These are phyloP conservation scores for Drosophila cracens DNA, from an alignment of 2,888 invertebrate species.

Conservation along the genomic window DNA sequence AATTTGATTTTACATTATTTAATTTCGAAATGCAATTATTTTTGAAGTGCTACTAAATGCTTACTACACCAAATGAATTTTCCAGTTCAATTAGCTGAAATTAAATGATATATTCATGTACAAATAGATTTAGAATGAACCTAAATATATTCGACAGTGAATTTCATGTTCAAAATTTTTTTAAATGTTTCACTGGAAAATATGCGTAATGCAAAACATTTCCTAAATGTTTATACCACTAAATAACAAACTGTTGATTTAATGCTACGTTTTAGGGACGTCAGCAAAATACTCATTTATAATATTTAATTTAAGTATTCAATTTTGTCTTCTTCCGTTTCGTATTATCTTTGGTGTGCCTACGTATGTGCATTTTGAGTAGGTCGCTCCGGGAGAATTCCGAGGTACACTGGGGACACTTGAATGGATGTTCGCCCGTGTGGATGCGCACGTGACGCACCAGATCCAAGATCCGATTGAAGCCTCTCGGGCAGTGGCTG, in stretches of 20 bases:
- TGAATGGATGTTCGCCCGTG: constrained; percentile 20
- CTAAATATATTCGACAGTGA: background rate
- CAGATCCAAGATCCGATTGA: constrained; percentile 19
- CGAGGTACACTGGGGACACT: constrained; percentile 13
- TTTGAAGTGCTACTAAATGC: background rate
- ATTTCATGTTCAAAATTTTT: background rate
- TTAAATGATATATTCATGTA: background rate
- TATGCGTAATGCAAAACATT: background rate
- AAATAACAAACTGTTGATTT: background rate
- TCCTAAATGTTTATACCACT: background rate
- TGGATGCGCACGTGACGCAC: constrained; percentile 23
- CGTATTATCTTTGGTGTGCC: background rate
- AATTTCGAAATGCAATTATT: background rate
- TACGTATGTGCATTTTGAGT: constrained; percentile 3
- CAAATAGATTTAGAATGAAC: background rate
- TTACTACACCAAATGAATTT: background rate
- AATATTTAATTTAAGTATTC: background rate
- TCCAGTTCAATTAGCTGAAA: background rate
- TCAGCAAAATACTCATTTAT: background rate
- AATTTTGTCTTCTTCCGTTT: background rate
- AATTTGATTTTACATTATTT: background rate
- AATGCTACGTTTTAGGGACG: background rate
- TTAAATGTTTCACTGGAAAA: background rate
- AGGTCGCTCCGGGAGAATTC: constrained; percentile 24
- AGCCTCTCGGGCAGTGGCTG: constrained; percentile 17